phyloP scores from a whole-genome alignment of 1,140 invertebrate species.

The Rhopalosiphum maidis region DNA sequence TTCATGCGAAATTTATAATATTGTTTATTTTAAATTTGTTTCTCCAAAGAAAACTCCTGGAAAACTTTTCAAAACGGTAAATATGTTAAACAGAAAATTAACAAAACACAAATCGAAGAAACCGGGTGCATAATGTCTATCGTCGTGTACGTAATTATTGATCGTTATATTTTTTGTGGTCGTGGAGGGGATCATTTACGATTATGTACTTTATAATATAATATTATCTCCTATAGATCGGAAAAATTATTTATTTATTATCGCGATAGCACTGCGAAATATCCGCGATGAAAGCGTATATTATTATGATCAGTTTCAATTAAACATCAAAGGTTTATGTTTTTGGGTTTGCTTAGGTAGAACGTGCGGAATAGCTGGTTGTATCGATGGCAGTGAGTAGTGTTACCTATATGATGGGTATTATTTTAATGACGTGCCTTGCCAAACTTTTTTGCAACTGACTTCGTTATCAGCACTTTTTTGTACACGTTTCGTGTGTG shows the following conservation, averaged over 20 bases:
- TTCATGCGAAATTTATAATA: background rate
- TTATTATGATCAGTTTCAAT: background rate
- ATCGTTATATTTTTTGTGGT: background rate
- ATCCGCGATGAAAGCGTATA: background rate
- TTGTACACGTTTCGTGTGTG: background rate
- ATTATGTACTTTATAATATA: background rate
- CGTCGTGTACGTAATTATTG: background rate
- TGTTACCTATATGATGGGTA: background rate
- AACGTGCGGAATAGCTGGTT: too few species aligned
- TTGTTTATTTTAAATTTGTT: slow-evolving; percentile 19
- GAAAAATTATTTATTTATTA: background rate
- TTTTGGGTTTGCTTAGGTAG: too few species aligned
- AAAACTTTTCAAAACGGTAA: background rate
- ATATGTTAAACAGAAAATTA: background rate
- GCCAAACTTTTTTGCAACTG: background rate
- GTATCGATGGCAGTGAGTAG: background rate
- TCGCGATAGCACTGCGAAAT: background rate
- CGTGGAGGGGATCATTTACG: background rate
- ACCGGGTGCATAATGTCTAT: background rate
- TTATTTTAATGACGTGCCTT: background rate
- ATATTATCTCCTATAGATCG: background rate
- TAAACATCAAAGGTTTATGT: background rate
- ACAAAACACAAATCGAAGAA: background rate
- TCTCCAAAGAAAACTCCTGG: background rate
- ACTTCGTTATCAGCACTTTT: background rate